Conservation (phyloP, 2,888 invertebrate species). For the Dastarcus helophoroides region DNA sequence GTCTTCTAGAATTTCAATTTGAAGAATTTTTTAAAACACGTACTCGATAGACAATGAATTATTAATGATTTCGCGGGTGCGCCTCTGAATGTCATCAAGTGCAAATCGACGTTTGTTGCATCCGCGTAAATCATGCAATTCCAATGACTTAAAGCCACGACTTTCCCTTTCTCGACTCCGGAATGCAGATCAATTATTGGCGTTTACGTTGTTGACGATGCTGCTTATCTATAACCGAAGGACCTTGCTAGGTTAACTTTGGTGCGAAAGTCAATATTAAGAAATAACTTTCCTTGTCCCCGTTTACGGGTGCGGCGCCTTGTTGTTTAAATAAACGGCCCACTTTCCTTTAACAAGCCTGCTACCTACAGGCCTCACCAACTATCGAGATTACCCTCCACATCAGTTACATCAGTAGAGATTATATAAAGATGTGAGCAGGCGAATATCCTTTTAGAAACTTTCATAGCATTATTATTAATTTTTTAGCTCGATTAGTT, state of each 20-base stretch:
- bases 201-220: slow-evolving; percentile 9
- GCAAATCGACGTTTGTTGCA: slow-evolving; percentile 17
- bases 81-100: slow-evolving; percentile 21
- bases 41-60: no score
- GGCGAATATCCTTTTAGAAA: no score
- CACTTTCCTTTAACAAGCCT: slow-evolving; percentile 28
- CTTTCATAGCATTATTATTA: no score
- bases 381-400: no score
- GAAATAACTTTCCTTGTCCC: slow-evolving; percentile 34
- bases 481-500: no score
- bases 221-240: background rate
- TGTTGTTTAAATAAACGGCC: slow-evolving; percentile 21
- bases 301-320: slow-evolving; percentile 24
- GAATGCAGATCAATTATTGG: slow-evolving; percentile 22
- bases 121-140: slow-evolving; percentile 16
- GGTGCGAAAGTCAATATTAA: slow-evolving; percentile 29
- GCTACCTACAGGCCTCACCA: no score
- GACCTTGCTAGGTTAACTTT: slow-evolving; percentile 18
- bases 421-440: no score
- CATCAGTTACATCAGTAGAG: no score
- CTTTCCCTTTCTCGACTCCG: slow-evolving; percentile 24
- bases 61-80: no score
- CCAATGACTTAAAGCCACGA: slow-evolving; percentile 17
- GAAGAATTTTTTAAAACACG: no score
- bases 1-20: no score